Evolutionary conservation across 2,797 vertebrate species (phyloP).

Genomic region (Dipus sagitta): DNA sequence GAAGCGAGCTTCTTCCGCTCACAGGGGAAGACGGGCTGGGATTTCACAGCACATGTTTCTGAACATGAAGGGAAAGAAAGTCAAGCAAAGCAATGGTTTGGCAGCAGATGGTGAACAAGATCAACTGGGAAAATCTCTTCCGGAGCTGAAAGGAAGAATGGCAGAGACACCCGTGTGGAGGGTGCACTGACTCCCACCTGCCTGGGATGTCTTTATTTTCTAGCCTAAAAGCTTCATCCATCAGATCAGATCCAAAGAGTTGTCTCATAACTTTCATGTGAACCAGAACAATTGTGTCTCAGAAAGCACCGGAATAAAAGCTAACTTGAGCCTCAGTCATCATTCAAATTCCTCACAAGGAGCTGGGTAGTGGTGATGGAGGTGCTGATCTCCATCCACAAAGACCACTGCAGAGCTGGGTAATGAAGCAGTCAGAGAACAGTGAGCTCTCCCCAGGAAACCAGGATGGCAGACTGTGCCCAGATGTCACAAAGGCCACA

Average conservation of each 20-base stretch:
- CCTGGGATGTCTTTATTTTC: conserved; percentile 46
- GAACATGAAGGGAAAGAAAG: conserved; percentile 43
- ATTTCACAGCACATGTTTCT: conserved; percentile 48
- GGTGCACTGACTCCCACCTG: neutral
- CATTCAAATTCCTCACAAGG: neutral
- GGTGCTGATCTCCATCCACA: neutral
- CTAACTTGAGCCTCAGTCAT: neutral
- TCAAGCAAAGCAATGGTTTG: conserved; percentile 36
- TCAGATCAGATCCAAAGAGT: conserved; percentile 20
- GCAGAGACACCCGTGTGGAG: neutral
- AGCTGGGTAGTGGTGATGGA: neutral
- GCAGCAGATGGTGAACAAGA: conserved; percentile 60
- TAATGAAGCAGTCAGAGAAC: neutral
- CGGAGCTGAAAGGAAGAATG: conserved; percentile 10
- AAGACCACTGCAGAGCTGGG: neutral
- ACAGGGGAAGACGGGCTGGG: neutral
- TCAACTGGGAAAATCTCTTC: conserved; percentile 41
- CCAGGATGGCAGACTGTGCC: too few relatives aligned
- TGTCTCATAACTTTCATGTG: neutral
- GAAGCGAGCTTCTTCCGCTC: neutral
- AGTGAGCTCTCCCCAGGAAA: neutral
- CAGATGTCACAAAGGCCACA: neutral
- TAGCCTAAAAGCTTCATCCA: conserved; percentile 35
- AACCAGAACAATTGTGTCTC: neutral
- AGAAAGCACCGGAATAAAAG: conserved; percentile 20